Percentiles rank a stretch among this genome's conserved stretches.
Conservation (phyloP, 2,797 vertebrate genomes). For the Girardinus metallicus region DNA sequence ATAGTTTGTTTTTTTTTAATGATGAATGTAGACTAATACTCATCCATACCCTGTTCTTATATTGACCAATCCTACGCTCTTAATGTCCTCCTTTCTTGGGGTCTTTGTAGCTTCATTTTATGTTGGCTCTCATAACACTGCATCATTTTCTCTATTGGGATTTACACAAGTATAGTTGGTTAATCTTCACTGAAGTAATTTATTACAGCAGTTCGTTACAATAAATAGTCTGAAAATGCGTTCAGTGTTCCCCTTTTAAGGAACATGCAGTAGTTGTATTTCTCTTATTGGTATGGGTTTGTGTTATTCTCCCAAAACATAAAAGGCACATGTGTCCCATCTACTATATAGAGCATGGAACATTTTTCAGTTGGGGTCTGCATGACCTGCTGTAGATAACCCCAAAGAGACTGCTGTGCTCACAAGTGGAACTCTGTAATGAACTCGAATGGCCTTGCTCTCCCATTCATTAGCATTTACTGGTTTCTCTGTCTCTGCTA, state of each 20-base stretch:
- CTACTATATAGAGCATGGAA: slow-evolving; percentile 72
- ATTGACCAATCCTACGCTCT: slow-evolving; percentile 21
- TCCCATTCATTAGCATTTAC: slow-evolving; percentile 85
- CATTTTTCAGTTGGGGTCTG: slow-evolving; percentile 78
- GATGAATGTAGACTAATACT: slow-evolving; percentile 4
- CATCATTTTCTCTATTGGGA: slow-evolving; percentile 35
- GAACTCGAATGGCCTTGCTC: slow-evolving; percentile 83
- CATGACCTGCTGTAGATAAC: slow-evolving; percentile 77
- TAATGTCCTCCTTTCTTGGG: neutral
- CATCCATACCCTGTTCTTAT: neutral
- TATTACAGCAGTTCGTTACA: slow-evolving; percentile 53
- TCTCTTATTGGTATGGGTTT: slow-evolving; percentile 68
- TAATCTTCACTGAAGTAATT: slow-evolving; percentile 49
- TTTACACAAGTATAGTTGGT: slow-evolving; percentile 47
- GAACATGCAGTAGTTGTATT: slow-evolving; percentile 60
- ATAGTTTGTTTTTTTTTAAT: neutral
- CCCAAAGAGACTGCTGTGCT: slow-evolving; percentile 70
- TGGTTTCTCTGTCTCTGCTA: slow-evolving; percentile 82
- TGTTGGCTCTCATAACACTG: slow-evolving; percentile 29
- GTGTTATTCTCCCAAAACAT: slow-evolving; percentile 65
- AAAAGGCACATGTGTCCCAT: slow-evolving; percentile 75
- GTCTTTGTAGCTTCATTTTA: slow-evolving; percentile 39
- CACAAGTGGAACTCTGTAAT: slow-evolving; percentile 82
- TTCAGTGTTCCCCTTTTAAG: slow-evolving; percentile 50
- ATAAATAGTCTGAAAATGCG: slow-evolving; percentile 69